phyloP scores from a whole-genome alignment of 2,888 invertebrate genomes.

The Biston betularia region DNA sequence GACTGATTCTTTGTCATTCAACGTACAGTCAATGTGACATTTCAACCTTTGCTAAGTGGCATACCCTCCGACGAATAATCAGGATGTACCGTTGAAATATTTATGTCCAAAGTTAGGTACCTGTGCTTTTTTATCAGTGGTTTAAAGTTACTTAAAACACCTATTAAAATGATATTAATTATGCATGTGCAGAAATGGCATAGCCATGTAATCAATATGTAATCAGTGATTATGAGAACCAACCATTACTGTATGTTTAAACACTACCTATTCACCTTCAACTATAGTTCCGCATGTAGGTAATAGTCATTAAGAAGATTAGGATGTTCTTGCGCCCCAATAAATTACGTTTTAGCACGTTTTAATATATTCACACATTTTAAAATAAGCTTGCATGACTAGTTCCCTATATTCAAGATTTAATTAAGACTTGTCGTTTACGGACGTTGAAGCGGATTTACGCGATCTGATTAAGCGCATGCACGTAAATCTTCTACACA shows the following conservation, averaged over 20 bases:
- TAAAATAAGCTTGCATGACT: background rate
- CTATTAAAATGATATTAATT: too few species aligned
- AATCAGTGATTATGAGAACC: background rate
- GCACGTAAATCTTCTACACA: background rate
- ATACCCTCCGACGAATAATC: too few species aligned
- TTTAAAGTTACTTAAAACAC: too few species aligned
- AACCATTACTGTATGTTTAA: background rate
- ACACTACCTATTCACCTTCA: background rate
- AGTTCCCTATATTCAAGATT: background rate
- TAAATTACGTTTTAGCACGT: slow-evolving; percentile 1
- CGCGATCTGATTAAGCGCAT: background rate
- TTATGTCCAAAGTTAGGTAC: too few species aligned
- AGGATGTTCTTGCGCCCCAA: slow-evolving; percentile 6
- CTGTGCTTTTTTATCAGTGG: too few species aligned
- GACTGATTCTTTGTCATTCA: too few species aligned
- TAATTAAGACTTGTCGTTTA: background rate
- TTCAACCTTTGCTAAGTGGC: too few species aligned
- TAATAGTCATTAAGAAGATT: slow-evolving; percentile 11
- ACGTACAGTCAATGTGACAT: too few species aligned
- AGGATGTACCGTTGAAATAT: too few species aligned
- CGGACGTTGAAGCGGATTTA: slow-evolving; percentile 7
- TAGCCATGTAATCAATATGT: slow-evolving; percentile 3
- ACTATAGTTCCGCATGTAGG: slow-evolving; percentile 6
- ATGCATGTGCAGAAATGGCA: background rate
- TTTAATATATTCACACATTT: background rate